Evolutionary conservation across 2,888 invertebrate species (phyloP), one percentile per base, ranked within the genome.

Genomic region (Argyresthia goedartella): DNA sequence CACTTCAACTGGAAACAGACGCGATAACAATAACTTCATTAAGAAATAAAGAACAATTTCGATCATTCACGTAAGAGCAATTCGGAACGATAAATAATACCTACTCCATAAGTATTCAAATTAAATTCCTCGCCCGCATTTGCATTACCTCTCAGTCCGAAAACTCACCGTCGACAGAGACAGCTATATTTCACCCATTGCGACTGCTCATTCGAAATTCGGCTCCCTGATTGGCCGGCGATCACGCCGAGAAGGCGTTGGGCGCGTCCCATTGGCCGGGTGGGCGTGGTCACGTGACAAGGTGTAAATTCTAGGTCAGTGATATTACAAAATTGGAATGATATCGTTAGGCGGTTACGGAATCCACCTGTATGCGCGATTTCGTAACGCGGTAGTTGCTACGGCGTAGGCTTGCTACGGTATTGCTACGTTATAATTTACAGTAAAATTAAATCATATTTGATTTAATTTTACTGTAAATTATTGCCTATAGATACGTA

Each of bases 221-320:
- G 59, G 60, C 63, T 54, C 59, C 67, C 61, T 69, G 79, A 88
- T 89, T 89, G 88, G 88, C 64, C 72, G 78, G 67, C 69, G 63
- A 72, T 61, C 64, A 69, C 68, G 71, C 59, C 53, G 56, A 60
- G 70, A 66, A 75, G 84, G 82, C 81, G 82, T 77, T 76, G 71
- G 71, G 69, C 70, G 69, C 62, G 67, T 66, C 69, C 66, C 64
- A 65, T 68, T 66, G 71, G 66, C 42, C 64, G 67, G 65, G 67
- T 77, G 73, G 85, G 86, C 85, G 86, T 84, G 84, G 73, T 71
- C 60, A 57, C 60, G 56, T 63, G 62, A 62, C 63, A 65, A 71
- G 65, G 74, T 69, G 74, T 69, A 67, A 73, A 73, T 72, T 71
- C 72, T 66, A 65, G 63, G 67, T 65, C 74, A 71, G 66, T 67